These are phyloP conservation scores for Pandemis cinnamomeana DNA, from an alignment of 2,888 invertebrate species.

Conservation along the genomic window DNA sequence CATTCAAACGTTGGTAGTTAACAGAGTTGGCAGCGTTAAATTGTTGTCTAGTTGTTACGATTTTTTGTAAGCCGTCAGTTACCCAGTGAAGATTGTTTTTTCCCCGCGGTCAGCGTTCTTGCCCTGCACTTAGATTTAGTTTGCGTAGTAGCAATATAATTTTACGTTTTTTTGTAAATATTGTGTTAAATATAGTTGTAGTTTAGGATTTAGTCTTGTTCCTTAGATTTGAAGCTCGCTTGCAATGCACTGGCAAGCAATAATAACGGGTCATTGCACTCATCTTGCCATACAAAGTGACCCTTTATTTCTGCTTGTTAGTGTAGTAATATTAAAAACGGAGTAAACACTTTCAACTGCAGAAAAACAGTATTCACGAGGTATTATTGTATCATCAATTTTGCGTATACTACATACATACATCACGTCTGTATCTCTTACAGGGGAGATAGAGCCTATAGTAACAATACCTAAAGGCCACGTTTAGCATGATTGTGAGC, in stretches of 20 bases:
- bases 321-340: not conserved
- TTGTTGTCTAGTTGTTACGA: slow-evolving; percentile 45
- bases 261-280: no score
- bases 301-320: no score
- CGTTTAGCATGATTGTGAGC: no score
- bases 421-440: no score
- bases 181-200: slow-evolving; percentile 15
- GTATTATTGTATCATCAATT: slow-evolving; percentile 32
- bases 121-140: not conserved
- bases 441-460: no score
- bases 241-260: not conserved
- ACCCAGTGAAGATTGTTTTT: slow-evolving; percentile 45
- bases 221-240: slow-evolving; percentile 13
- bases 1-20: not conserved
- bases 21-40: slow-evolving; percentile 28
- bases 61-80: slow-evolving; percentile 23
- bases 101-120: not conserved
- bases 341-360: slow-evolving; percentile 19
- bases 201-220: slow-evolving; percentile 8
- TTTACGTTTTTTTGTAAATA: slow-evolving; percentile 33
- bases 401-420: slow-evolving; percentile 3
- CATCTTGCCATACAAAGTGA: no score
- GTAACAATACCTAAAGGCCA: no score
- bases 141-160: not conserved
- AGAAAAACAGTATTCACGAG: slow-evolving; percentile 31